Percentiles rank a stretch among this genome's conserved stretches.
Evolutionary conservation across 2,797 vertebrate species (phyloP).

Genomic region (Melopsittacus undulatus): DNA sequence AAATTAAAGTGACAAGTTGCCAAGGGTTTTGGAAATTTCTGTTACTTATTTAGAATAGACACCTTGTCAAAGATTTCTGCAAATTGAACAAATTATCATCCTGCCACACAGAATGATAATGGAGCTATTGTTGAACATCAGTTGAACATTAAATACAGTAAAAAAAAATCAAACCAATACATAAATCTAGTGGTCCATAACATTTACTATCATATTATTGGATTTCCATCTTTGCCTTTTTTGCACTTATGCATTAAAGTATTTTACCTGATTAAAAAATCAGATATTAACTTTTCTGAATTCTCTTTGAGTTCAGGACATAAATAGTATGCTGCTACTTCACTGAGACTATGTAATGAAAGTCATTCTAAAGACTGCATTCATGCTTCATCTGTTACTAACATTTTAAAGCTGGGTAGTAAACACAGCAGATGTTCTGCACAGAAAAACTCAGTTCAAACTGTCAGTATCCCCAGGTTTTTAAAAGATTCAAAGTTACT

Average conservation of each 20-base stretch:
- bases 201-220: neutral
- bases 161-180: neutral
- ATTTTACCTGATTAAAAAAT: neutral
- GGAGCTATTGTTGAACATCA: neutral
- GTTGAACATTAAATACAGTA: neutral
- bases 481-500: neutral
- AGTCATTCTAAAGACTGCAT: neutral
- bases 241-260: neutral
- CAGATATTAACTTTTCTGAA: neutral
- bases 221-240: neutral
- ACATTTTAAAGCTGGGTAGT: neutral
- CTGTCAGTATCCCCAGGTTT: neutral
- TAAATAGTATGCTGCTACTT: neutral
- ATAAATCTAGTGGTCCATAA: neutral
- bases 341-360: neutral
- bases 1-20: neutral
- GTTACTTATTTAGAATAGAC: neutral
- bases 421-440: neutral
- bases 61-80: neutral
- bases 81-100: neutral
- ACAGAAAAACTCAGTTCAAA: neutral
- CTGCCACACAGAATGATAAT: neutral
- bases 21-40: neutral
- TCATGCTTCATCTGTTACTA: neutral
- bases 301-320: neutral